phyloP scores from a whole-genome alignment of 2,797 vertebrate genomes.

The Pseudomugil gertrudae region DNA sequence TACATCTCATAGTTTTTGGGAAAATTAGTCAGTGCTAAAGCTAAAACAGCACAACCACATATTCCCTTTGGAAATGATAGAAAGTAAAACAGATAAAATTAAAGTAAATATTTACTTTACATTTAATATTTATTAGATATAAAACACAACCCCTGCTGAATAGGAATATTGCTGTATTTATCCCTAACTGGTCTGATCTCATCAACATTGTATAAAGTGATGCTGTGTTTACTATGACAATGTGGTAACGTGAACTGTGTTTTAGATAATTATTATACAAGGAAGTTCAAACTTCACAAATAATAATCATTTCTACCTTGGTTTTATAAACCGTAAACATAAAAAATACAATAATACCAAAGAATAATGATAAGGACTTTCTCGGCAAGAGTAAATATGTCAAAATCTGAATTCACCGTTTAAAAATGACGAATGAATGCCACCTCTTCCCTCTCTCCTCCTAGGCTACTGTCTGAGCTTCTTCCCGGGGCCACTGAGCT shows the following conservation, averaged over 20 bases:
- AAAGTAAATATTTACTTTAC: constrained; percentile 3
- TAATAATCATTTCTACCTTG: neutral
- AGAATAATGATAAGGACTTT: neutral
- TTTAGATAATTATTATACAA: neutral
- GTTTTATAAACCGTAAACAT: neutral
- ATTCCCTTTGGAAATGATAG: constrained; percentile 16
- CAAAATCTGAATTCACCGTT: neutral
- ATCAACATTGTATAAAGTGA: neutral
- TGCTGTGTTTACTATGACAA: neutral
- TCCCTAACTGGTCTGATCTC: neutral
- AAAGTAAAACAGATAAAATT: constrained; percentile 19
- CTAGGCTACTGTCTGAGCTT: constrained; percentile 92
- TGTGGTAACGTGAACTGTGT: neutral
- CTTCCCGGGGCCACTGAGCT: constrained; percentile 89
- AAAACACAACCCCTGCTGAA: constrained; percentile 12
- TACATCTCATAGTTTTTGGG: neutral
- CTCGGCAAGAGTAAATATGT: neutral
- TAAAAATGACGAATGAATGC: neutral
- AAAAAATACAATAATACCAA: constrained; percentile 1
- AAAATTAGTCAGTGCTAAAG: constrained; percentile 1
- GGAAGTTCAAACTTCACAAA: neutral
- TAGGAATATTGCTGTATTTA: neutral
- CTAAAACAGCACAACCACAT: constrained; percentile 9
- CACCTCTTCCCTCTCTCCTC: constrained; percentile 4
- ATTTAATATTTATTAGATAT: constrained; percentile 4